Evolutionary conservation across 2,113 vertebrate species (phyloP).

Genomic region (Sorex fumeus): DNA sequence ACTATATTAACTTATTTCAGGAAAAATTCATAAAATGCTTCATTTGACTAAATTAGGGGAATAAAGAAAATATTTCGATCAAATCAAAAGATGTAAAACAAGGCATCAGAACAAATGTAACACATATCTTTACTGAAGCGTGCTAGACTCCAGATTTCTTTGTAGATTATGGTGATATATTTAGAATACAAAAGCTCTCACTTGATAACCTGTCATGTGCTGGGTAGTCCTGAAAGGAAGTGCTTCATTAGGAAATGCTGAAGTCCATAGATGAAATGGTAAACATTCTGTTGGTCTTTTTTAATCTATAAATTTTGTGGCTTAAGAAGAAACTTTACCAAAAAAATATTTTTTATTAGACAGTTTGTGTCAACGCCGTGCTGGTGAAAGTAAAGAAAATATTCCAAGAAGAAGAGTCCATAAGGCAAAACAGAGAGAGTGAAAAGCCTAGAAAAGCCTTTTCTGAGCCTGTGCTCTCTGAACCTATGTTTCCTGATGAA

Average conservation of each 20-base stretch:
- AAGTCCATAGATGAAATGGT: neutral
- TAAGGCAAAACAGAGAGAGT: slow-evolving; percentile 71
- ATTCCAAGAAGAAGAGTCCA: slow-evolving; percentile 77
- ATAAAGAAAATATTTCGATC: neutral
- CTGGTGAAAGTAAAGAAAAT: slow-evolving; percentile 79
- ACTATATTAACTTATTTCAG: slow-evolving; percentile 17
- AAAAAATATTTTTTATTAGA: slow-evolving; percentile 54
- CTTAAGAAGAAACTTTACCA: slow-evolving; percentile 52
- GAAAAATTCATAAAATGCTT: slow-evolving; percentile 61
- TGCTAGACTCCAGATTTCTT: slow-evolving; percentile 23
- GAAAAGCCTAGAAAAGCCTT: slow-evolving; percentile 72
- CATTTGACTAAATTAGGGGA: slow-evolving; percentile 47
- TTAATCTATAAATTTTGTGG: neutral
- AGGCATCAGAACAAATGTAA: neutral
- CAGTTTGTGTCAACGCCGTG: slow-evolving; percentile 68
- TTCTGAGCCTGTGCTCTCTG: slow-evolving; percentile 73
- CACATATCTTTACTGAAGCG: slow-evolving; percentile 5
- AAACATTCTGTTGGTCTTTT: slow-evolving; percentile 39
- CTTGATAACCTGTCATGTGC: neutral
- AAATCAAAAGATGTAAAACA: neutral
- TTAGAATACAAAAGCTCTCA: slow-evolving; percentile 47
- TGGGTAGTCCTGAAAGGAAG: slow-evolving; percentile 6
- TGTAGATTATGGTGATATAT: slow-evolving; percentile 5
- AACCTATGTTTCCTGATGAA: slow-evolving; percentile 67
- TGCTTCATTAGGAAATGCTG: slow-evolving; percentile 17